Conservation (phyloP, 2,113 vertebrate species). For the Engystomops pustulosus region DNA sequence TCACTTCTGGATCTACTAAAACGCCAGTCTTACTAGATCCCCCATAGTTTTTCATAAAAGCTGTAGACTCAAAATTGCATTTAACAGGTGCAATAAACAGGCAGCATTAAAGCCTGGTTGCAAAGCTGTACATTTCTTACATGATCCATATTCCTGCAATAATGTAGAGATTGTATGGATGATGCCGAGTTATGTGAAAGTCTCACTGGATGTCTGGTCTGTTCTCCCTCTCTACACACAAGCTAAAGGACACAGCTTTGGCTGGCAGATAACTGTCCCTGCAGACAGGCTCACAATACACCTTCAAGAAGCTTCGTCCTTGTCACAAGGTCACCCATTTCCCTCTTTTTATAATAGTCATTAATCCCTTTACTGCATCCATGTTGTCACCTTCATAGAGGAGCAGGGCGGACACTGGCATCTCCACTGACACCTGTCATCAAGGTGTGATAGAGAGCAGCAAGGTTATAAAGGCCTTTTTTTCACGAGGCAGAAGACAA, state of each 20-base stretch:
- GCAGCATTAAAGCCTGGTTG: neutral
- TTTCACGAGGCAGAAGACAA: neutral
- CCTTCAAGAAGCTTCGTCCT: conserved; percentile 47
- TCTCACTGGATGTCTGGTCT: conserved; percentile 10
- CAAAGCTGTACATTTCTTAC: neutral
- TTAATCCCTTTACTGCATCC: conserved; percentile 52
- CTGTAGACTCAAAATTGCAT: too few relatives aligned
- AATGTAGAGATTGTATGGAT: too few relatives aligned
- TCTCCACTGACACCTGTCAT: conserved; percentile 40
- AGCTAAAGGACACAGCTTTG: conserved; percentile 53
- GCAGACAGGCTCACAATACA: conserved; percentile 54
- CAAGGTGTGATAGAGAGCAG: conserved; percentile 27
- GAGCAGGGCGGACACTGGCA: conserved; percentile 22
- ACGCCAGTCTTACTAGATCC: too few relatives aligned
- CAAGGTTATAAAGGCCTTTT: conserved; percentile 24
- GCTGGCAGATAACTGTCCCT: conserved; percentile 52
- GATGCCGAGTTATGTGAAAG: neutral
- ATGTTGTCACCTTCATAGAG: conserved; percentile 27
- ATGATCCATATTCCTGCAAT: neutral
- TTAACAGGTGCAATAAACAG: neutral
- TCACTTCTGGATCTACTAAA: too few relatives aligned
- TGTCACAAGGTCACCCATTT: conserved; percentile 51
- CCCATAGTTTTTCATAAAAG: neutral
- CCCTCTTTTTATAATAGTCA: conserved; percentile 50
- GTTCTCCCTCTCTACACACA: conserved; percentile 24